These are phyloP conservation scores for Ophiothrix spiculata DNA, from an alignment of 35 echinoderm and acorn worm genomes.

Conservation along the genomic window DNA sequence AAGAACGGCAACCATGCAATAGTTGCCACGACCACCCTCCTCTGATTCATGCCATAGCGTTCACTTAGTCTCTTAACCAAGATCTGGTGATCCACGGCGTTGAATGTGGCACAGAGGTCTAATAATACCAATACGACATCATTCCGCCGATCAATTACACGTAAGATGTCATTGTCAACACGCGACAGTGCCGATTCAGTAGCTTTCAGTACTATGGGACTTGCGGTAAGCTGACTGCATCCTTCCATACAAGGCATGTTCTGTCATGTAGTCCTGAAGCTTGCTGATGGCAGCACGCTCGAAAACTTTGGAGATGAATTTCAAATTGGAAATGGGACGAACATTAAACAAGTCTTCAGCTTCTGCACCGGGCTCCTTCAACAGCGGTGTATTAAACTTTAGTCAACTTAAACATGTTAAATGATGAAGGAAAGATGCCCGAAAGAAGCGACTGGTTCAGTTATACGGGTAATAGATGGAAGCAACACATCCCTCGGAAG, in stretches of 20 bases:
- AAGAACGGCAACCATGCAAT: too few species aligned
- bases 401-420: too few species aligned
- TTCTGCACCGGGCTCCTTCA: too few species aligned
- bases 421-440: too few species aligned
- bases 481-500: too few species aligned
- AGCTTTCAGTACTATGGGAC: conserved; percentile 58
- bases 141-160: conserved; percentile 26
- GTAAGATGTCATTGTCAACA: conserved; percentile 55
- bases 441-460: too few species aligned
- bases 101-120: conserved; percentile 43
- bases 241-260: not conserved
- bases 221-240: conserved; percentile 49
- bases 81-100: conserved; percentile 49
- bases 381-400: too few species aligned
- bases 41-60: conserved; percentile 38
- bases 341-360: too few species aligned
- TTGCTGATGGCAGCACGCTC: not conserved
- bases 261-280: not conserved
- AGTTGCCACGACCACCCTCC: too few species aligned
- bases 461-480: too few species aligned
- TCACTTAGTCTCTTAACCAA: conserved; percentile 2
- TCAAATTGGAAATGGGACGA: not conserved
- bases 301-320: not conserved
- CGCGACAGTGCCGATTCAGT: conserved; percentile 44
- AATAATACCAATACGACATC: conserved; percentile 27